Conservation (phyloP, 2,113 vertebrate genomes). For the Anseranas semipalmata region DNA sequence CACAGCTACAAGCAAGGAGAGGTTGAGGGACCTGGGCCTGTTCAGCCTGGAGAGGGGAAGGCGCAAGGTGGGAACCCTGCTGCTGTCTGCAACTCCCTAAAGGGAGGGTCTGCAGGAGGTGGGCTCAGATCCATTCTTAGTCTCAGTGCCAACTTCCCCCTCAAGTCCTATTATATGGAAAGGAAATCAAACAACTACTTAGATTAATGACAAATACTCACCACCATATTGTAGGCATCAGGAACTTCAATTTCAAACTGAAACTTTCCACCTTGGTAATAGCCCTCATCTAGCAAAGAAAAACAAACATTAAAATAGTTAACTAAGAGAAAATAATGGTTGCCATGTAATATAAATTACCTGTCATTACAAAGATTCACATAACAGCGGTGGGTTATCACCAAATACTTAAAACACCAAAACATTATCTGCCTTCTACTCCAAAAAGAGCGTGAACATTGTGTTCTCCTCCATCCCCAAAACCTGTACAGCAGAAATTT, state of each 20-base stretch:
- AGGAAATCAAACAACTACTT: neutral
- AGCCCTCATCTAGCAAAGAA: slow-evolving; percentile 90
- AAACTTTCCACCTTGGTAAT: slow-evolving; percentile 98
- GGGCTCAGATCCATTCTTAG: neutral
- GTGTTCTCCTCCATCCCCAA: neutral
- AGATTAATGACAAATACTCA: slow-evolving; percentile 76
- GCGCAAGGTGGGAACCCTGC: neutral
- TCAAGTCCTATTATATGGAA: neutral
- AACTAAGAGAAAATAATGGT: neutral
- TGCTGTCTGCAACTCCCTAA: neutral
- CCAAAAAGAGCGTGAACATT: neutral
- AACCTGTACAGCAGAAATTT: neutral
- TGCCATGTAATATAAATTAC: neutral
- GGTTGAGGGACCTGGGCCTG: neutral
- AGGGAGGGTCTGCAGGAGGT: neutral
- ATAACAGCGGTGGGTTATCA: rapidly evolving
- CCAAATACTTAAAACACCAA: neutral
- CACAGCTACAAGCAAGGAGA: neutral
- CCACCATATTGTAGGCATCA: slow-evolving; percentile 99
- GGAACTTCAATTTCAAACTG: slow-evolving; percentile 98
- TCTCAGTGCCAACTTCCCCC: neutral
- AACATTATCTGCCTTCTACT: neutral
- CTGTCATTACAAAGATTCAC: neutral
- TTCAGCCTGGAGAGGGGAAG: neutral
- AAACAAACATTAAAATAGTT: slow-evolving; percentile 36